Percentiles rank a stretch among this genome's conserved stretches.
These are phyloP conservation scores for Monochamus alternatus DNA, from an alignment of 2,888 invertebrate genomes.

Conservation along the genomic window DNA sequence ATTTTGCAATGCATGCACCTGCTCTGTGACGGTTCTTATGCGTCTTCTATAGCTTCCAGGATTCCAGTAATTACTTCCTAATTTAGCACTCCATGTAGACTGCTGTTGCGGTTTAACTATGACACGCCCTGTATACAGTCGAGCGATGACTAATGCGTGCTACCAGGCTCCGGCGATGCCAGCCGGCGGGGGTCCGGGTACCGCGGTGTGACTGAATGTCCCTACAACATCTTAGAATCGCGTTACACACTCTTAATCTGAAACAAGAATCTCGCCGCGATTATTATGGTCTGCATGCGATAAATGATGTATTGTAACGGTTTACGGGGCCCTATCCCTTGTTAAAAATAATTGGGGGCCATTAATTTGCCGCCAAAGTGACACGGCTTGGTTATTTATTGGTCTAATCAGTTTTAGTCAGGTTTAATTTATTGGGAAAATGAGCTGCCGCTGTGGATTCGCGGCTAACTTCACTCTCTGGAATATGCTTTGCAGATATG, in stretches of 20 bases:
- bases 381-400: constrained; percentile 33
- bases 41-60: too few relatives aligned
- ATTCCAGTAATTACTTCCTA: too few relatives aligned
- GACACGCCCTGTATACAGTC: constrained; percentile 28
- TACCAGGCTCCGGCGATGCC: constrained; percentile 47
- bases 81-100: too few relatives aligned
- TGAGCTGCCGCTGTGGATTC: not conserved
- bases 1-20: too few relatives aligned
- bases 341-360: constrained; percentile 49
- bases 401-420: constrained; percentile 1
- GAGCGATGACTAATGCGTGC: constrained; percentile 52
- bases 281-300: constrained; percentile 52
- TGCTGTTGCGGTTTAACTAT: not conserved
- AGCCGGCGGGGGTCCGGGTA: constrained; percentile 47
- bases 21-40: too few relatives aligned
- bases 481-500: too few relatives aligned
- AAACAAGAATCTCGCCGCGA: constrained; percentile 48
- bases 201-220: constrained; percentile 56
- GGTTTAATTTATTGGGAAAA: not conserved
- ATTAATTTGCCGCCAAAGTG: constrained; percentile 35
- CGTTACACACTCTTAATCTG: constrained; percentile 52
- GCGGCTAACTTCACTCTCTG: not conserved
- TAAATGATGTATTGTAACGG: constrained; percentile 50
- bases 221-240: constrained; percentile 56
- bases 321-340: constrained; percentile 37